Base-by-base conservation (phyloP, 2,888 invertebrate species). In the Protonemura montana region DNA sequence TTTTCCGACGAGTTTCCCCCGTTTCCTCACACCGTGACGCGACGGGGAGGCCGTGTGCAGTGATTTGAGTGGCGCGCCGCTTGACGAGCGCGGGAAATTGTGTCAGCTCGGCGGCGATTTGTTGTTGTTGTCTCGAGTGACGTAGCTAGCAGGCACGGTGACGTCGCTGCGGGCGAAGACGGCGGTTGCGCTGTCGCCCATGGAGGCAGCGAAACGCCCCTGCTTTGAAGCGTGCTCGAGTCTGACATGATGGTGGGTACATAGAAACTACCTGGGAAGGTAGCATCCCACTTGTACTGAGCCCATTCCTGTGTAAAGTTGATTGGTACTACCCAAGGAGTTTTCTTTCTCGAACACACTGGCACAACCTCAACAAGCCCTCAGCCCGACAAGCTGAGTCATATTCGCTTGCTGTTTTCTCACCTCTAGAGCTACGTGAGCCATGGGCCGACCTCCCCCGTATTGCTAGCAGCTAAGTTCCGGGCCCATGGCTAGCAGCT, bases 161-260 rank as follows among this genome's bases (percentile, higher is more conserved):
- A 59, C 59, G 59, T 59, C 59, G 13, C 2, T 7, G 59, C 13
- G 41, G 41, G 41, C 13, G 41, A 13, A 13, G 41, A 5, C 41
- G 41, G 13, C 41, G 41, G 41, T 5, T 7, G n/a, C 81, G 6
- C 42, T 76, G 59, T 16, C 0, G 80, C 26, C 35, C 10, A 26
- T 25, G 41, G n/a, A 35, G 25, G 13, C 59, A 16, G 80, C 7
- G 29, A 80, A 29, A 77, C 59, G 29, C 85, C 42, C 85, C 86
- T 80, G 29, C 27, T 26, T 25, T 77, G 35, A 78, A 27, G 35
- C 41, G 82, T 27, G n/a, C 42, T 16, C 16, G 78, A 59, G 29
- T 28, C 76, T 85, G 59, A 35, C 85, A 85, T 59, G 59, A 59
- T 59, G 59, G 41, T 80, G 85, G 76, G 77, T 30, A 59, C 76